Base-by-base conservation (phyloP, 2,888 invertebrate species). In the Cactoblastis cactorum region DNA sequence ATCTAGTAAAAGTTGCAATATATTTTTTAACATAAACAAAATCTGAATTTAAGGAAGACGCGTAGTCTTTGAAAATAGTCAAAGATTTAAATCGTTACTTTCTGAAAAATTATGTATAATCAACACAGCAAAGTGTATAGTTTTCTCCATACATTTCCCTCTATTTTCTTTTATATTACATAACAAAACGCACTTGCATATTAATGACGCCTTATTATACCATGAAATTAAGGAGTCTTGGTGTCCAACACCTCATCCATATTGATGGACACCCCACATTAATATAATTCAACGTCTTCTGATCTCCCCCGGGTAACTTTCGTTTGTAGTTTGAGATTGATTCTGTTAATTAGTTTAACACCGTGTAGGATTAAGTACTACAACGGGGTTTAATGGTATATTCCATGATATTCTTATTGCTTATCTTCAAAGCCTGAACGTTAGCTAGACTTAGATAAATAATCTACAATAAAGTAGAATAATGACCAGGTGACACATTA, bases 291-390 rank as follows among this genome's bases (percentile, higher is more conserved):
- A 46, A 18, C 35, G 43, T 43, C 49, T 45, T 58, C 55, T 55
- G 58, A 58, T 58, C 58, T 58, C 46, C 12, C 35, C 55, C 32
- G 51, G 48, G 53, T 53, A 52, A 52, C 51, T 38, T 49, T 48
- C 54, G 49, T 50, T 49, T 50, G 38, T 46, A 50, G 45, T 53
- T 53, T 46, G 45, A 51, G 53, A 53, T 55, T 57, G 54, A 57
- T 57, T 51, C 43, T 46, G 50, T 45, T 56, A 58, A 58, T 58
- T 58, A 58, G 53, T 47, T 41, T 19, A 45, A 56, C 58, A 58
- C 50, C 56, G 53, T 51, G 51, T 51, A 47, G 50, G 53, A 52
- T 53, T 57, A 51, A 52, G 49, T 51, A 51, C 37, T 41, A 46
- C 43, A 47, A 17, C 47, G 33, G 34, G 22, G 19, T 50, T 32